Evolutionary conservation across 1,140 invertebrate species (phyloP).

Genomic region (Micrasema minimum): DNA sequence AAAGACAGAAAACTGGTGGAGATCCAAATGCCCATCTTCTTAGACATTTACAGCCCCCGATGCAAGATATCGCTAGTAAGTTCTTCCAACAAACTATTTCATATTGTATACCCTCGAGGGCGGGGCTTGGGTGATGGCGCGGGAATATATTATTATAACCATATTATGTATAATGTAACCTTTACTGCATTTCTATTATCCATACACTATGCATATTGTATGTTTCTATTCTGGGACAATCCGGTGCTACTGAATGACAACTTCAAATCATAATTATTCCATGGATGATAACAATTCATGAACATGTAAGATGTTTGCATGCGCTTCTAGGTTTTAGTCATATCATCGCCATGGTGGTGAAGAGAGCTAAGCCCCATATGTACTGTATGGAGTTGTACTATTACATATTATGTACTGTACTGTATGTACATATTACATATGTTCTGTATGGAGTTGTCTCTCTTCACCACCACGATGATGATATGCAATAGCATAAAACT

Average conservation of each 20-base stretch:
- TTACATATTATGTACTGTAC: no score
- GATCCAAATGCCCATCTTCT: constrained; percentile 66
- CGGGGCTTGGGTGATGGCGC: not conserved
- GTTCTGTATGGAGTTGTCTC: no score
- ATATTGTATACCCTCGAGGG: not conserved
- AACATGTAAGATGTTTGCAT: no score
- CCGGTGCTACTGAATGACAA: no score
- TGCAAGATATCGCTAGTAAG: constrained; percentile 70
- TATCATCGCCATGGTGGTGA: no score
- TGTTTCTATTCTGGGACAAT: not conserved
- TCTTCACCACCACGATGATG: no score
- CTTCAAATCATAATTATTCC: no score
- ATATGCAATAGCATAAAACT: not conserved
- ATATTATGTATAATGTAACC: not conserved
- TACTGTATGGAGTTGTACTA: no score
- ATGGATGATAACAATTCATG: no score
- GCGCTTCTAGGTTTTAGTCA: not conserved
- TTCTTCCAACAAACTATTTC: constrained; percentile 53
- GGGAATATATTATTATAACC: not conserved
- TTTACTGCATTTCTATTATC: constrained; percentile 1
- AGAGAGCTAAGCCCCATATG: no score
- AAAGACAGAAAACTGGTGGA: constrained; percentile 71
- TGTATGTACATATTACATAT: no score
- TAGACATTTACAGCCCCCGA: constrained; percentile 63
- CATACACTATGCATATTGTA: not conserved